phyloP scores from a whole-genome alignment of 1,140 invertebrate genomes.

The Atta texana region DNA sequence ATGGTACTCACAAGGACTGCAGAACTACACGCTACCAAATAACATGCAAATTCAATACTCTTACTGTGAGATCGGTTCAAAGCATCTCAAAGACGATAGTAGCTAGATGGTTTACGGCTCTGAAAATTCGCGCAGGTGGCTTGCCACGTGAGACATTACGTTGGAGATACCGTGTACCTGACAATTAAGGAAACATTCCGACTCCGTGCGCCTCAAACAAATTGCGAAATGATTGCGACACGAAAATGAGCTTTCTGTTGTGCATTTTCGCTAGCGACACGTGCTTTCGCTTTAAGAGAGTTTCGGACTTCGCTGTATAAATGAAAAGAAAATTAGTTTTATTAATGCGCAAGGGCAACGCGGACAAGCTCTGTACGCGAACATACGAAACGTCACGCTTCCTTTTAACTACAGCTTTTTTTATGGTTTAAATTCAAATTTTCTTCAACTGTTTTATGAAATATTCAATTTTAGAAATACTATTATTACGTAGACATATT shows the following conservation, averaged over 20 bases:
- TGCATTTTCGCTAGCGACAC: constrained; percentile 11
- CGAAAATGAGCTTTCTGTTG: constrained; percentile 16
- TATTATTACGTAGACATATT: not conserved
- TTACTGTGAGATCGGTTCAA: constrained; percentile 63
- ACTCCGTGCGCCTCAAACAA: constrained; percentile 35
- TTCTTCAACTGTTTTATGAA: not conserved
- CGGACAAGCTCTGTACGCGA: not conserved
- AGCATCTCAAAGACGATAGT: constrained; percentile 67
- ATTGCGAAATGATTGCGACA: constrained; percentile 51
- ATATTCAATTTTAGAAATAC: constrained; percentile 1
- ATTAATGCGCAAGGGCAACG: not conserved
- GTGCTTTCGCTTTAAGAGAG: constrained; percentile 26
- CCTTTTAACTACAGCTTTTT: not conserved
- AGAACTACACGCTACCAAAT: constrained; percentile 62
- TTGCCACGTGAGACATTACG: constrained; percentile 54
- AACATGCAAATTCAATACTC: constrained; percentile 73
- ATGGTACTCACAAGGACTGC: constrained; percentile 26
- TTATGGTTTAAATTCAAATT: not conserved
- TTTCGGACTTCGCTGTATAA: constrained; percentile 18
- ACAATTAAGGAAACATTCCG: constrained; percentile 56
- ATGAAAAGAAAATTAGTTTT: constrained; percentile 47
- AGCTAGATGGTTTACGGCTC: constrained; percentile 40
- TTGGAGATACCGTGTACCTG: constrained; percentile 37
- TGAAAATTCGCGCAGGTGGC: constrained; percentile 60
- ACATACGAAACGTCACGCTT: constrained; percentile 10